A percentile compares a stretch with the other conserved stretches of the same genome.
Conservation (phyloP, 2,113 vertebrate genomes). For the Aspidoscelis tigris region DNA sequence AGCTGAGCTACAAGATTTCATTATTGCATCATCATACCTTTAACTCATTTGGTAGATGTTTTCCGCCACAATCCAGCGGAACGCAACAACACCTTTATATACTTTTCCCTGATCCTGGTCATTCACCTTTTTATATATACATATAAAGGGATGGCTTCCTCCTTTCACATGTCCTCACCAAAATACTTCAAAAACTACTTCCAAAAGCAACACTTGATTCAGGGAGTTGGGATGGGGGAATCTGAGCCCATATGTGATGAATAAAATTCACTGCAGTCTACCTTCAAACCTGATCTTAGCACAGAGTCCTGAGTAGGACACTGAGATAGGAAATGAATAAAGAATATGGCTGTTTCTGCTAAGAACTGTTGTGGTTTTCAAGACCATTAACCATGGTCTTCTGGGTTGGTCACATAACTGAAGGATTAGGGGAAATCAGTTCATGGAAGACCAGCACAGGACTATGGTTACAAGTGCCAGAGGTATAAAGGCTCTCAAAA, state of each 20-base stretch:
- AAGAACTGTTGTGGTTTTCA: neutral
- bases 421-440: neutral
- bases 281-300: neutral
- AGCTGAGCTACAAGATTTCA: neutral
- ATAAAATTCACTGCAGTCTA: neutral
- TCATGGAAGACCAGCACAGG: neutral
- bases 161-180: neutral
- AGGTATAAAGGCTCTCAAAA: neutral
- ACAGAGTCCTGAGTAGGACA: neutral
- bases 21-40: neutral
- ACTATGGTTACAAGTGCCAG: neutral
- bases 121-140: too few species aligned
- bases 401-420: neutral
- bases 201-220: neutral
- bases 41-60: conserved; percentile 7
- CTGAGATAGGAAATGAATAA: too few species aligned
- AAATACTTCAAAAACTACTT: neutral
- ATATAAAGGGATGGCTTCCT: neutral
- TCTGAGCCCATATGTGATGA: neutral
- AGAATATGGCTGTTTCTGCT: neutral
- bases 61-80: too few species aligned
- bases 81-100: too few species aligned
- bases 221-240: too few species aligned
- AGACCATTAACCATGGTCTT: neutral
- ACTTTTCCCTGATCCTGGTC: too few species aligned